Evolutionary conservation across 2,797 vertebrate genomes (phyloP).

Genomic region (Xerus rutilus): DNA sequence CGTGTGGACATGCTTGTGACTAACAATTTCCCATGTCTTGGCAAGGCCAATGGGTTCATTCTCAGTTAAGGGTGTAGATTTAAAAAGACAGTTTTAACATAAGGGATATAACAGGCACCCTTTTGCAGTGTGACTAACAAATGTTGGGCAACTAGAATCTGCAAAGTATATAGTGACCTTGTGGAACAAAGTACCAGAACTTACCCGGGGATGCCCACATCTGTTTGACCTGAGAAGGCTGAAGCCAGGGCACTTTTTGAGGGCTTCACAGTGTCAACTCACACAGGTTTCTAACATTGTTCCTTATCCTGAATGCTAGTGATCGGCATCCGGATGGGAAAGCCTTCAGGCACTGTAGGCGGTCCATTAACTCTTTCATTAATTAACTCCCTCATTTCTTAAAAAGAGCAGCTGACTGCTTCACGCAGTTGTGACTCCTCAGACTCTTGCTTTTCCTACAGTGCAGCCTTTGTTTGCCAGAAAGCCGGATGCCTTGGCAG

Average conservation of each 20-base stretch:
- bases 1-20: not conserved
- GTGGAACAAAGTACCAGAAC: conserved; percentile 40
- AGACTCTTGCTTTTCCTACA: conserved; percentile 35
- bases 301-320: not conserved
- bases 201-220: not conserved
- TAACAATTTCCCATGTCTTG: conserved; percentile 22
- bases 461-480: not conserved
- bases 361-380: conserved; percentile 46
- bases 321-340: not conserved
- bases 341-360: not conserved
- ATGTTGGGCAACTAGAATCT: not conserved
- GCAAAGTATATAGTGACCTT: not conserved
- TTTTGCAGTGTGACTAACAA: not conserved
- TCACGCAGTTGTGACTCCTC: not conserved
- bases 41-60: not conserved
- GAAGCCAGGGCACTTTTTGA: not conserved
- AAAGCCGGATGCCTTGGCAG: not conserved
- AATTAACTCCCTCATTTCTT: conserved; percentile 49
- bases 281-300: not conserved
- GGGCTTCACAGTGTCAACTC: not conserved
- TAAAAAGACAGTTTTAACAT: not conserved
- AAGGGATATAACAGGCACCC: not conserved
- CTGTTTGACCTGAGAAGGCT: not conserved
- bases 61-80: not conserved
- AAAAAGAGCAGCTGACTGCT: conserved; percentile 28